These are phyloP conservation scores for Leptinotarsa rubiginosa DNA, from an alignment of 2,888 invertebrate genomes.

Conservation along the genomic window DNA sequence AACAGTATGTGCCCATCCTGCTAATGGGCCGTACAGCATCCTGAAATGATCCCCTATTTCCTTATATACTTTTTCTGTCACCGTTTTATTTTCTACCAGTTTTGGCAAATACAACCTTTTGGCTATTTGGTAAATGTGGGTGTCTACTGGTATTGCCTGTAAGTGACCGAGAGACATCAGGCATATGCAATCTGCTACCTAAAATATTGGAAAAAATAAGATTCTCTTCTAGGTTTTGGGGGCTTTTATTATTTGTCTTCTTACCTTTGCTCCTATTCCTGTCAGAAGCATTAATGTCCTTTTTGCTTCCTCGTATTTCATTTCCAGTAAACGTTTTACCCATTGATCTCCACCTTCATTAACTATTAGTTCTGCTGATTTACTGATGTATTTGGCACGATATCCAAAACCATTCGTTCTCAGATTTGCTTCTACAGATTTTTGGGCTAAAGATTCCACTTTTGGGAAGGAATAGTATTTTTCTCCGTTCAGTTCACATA, in stretches of 20 bases:
- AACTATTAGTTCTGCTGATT: slow-evolving; percentile 75
- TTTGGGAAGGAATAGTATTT: slow-evolving; percentile 85
- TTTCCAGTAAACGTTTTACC: slow-evolving; percentile 76
- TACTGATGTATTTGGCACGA: slow-evolving; percentile 86
- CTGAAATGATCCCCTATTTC: slow-evolving; percentile 88
- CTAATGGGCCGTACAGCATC: slow-evolving; percentile 83
- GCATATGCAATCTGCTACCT: slow-evolving; percentile 98
- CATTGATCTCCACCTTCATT: slow-evolving; percentile 78
- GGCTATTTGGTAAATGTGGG: slow-evolving; percentile 95
- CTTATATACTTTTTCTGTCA: slow-evolving; percentile 86
- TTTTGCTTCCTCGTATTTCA: slow-evolving; percentile 81
- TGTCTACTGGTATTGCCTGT: slow-evolving; percentile 93
- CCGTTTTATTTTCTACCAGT: slow-evolving; percentile 77
- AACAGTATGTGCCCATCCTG: slow-evolving; percentile 97
- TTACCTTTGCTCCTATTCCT: slow-evolving; percentile 94
- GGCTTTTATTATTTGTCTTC: background rate
- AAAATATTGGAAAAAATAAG: slow-evolving; percentile 36
- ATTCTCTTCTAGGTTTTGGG: background rate
- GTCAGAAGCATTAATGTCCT: slow-evolving; percentile 80
- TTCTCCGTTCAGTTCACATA: slow-evolving; percentile 74
- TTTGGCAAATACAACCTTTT: slow-evolving; percentile 83
- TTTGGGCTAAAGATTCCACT: slow-evolving; percentile 72
- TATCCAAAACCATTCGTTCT: slow-evolving; percentile 86
- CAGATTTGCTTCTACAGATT: slow-evolving; percentile 78
- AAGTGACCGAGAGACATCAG: slow-evolving; percentile 94